Base-by-base conservation (phyloP, 2,888 invertebrate species). In the Hydraecia micacea region DNA sequence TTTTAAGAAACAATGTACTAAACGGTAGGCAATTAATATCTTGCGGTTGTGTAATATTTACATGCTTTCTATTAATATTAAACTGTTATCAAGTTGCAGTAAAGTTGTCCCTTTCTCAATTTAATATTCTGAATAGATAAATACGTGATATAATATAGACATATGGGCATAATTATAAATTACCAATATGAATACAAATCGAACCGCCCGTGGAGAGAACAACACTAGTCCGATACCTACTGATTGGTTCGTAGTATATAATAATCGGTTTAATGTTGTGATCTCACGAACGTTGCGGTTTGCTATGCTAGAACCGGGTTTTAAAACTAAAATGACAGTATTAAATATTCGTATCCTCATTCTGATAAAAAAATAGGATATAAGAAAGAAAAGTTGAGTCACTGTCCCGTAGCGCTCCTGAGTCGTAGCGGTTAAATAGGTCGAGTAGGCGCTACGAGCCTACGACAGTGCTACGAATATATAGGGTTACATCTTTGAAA, bases 1-100 rank as follows among this genome's bases (percentile, higher is more conserved):
- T 75, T 77, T 73, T 75, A 72, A 52, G 70, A 83, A 76, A 86
- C 75, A 87, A 81, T 84, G 68, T 73, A 72, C 65, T 75, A 78
- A 81, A 83, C 63, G 77, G 69, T 66, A 52, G 73, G 74, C 83
- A 86, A 87, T 85, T 80, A 84, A 84, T 85, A 77, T 76, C 55
- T 78, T 75, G 67, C 71, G 83, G 86, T 88, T 88, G 84, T 84
- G 70, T 84, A 86, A 87, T 81, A 75, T 79, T 87, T 76, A 79
- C 42, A 67, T 84, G 81, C 83, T 88, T 88, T 88, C 88, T 87
- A 87, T 65, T 73, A 77, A 84, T 75, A 80, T 76, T 52, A 76
- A 76, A 77, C 55, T 39, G 70, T 84, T 83, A 77, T 80, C 70
- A 80, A 83, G 79, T 80, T 81, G 80, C 85, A 78, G 71, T 76